Conservation (phyloP, 92 coral and sea anemone species). For the Virgularia gustaviana region DNA sequence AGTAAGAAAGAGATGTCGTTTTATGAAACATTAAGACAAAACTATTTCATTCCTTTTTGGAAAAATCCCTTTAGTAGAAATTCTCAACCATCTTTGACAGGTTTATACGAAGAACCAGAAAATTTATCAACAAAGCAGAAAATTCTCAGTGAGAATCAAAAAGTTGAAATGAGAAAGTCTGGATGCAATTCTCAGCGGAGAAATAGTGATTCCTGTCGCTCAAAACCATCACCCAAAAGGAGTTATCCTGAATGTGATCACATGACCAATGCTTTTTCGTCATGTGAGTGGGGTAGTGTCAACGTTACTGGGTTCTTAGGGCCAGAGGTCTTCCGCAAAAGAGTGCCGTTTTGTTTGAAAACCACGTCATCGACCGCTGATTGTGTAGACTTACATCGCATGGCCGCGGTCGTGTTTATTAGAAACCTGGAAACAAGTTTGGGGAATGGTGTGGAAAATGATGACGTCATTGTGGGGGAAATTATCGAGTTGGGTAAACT, state of each 20-base stretch:
- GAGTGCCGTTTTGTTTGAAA: neutral
- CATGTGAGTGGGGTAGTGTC: conserved; percentile 6
- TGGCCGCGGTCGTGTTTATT: conserved; percentile 25
- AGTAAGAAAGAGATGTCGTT: no score
- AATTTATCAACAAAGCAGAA: no score
- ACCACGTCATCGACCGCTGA: neutral
- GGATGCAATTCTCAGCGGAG: neutral
- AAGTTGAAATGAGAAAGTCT: neutral
- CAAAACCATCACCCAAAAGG: neutral
- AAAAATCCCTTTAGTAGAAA: neutral
- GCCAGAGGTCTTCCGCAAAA: conserved; percentile 10
- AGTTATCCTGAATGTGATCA: neutral
- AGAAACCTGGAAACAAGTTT: conserved; percentile 8
- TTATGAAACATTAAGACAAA: no score
- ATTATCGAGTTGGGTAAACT: conserved; percentile 62
- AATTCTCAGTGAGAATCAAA: no score
- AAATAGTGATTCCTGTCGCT: neutral
- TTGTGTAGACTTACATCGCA: conserved; percentile 13
- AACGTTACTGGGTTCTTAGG: conserved; percentile 2
- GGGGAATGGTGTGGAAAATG: neutral
- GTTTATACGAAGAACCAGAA: neutral
- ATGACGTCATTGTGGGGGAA: neutral
- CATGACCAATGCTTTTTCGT: neutral
- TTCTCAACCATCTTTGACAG: neutral
- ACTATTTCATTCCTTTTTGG: no score